A percentile compares a stretch with the other conserved stretches of the same genome.
Conservation (phyloP, 1,140 invertebrate species). For the Idris sp. region DNA sequence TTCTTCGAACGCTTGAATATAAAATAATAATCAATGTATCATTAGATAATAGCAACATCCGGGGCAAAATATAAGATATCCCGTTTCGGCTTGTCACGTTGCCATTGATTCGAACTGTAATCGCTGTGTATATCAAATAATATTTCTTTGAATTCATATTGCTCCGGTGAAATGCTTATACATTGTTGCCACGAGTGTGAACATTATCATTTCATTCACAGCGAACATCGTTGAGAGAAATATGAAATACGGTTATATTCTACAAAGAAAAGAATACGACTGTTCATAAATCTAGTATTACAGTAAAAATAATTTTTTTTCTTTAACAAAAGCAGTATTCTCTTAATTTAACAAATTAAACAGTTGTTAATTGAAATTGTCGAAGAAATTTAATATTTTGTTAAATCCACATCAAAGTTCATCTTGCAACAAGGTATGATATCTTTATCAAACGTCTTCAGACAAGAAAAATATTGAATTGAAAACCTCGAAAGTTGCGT, state of each 20-base stretch:
- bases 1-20: conserved; percentile 51
- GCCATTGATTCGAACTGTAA: conserved; percentile 65
- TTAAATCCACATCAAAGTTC: too few relatives aligned
- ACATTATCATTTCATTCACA: conserved; percentile 50
- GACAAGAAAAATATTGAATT: not conserved
- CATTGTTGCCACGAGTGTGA: conserved; percentile 31
- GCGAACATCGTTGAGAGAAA: conserved; percentile 15
- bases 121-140: conserved; percentile 57
- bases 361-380: too few relatives aligned
- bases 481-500: conserved; percentile 15
- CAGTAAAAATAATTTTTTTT: too few relatives aligned
- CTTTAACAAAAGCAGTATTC: too few relatives aligned
- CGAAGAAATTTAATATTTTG: too few relatives aligned
- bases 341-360: too few relatives aligned
- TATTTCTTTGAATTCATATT: conserved; percentile 55
- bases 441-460: too few relatives aligned
- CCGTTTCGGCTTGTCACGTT: conserved; percentile 56
- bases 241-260: conserved; percentile 25
- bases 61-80: conserved; percentile 65
- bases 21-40: conserved; percentile 69
- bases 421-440: too few relatives aligned
- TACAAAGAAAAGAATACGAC: conserved; percentile 1
- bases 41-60: conserved; percentile 72
- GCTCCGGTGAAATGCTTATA: conserved; percentile 24
- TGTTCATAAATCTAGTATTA: conserved; percentile 20